Evolutionary conservation across 2,113 vertebrate species (phyloP), one percentile per base, ranked within the genome.

Genomic region (Struthidea cinerea): DNA sequence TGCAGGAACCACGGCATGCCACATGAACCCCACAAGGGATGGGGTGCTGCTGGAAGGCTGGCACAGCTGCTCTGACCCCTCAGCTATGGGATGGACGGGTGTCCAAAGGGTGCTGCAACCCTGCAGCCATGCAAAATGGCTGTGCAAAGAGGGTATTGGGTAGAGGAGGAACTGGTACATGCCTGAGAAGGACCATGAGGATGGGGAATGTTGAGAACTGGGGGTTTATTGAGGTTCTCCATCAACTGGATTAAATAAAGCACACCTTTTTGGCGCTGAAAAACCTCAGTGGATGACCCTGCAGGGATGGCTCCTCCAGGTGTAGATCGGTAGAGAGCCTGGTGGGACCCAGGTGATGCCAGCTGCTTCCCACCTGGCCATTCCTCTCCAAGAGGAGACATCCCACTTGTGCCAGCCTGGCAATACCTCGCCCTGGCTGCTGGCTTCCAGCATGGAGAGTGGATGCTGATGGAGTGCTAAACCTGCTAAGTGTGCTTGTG

Each of bases 371-470:
- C 27, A 30, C 22, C 37, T 23, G 42, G 21, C 9, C 39, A 47
- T 27, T 30, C 57, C 30, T 37, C 61, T 63, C 49, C 3, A 6
- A 21, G 44, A 37, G 26, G 7, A 64, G 46, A 57, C 33, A 53
- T 9, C 27, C 17, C 1, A 3, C 21, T 84, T 41, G 9, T 42
- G 42, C 27, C 2, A 3, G 33, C 71, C n/a, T 4, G 3, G 65
- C 0, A 0, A 87, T 69, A 70, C 68, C 56, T 86, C 0, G 0
- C 19, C 30, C 75, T 1, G 5, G 17, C 28, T 79, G 26, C 35
- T 78, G 74, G 64, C 50, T 89, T 73, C 75, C 71, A 65, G 41
- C 60, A 42, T 32, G 30, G 73, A 39, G n/a, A 50, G 42, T 0
- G 5, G 74, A 50, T 87, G 74, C 60, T 88, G 78, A 55, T 5